Evolutionary conservation across 2,113 vertebrate genomes (phyloP), one percentile per base, ranked within the genome.

Genomic region (Pseudorhombus dupliciocellatus): DNA sequence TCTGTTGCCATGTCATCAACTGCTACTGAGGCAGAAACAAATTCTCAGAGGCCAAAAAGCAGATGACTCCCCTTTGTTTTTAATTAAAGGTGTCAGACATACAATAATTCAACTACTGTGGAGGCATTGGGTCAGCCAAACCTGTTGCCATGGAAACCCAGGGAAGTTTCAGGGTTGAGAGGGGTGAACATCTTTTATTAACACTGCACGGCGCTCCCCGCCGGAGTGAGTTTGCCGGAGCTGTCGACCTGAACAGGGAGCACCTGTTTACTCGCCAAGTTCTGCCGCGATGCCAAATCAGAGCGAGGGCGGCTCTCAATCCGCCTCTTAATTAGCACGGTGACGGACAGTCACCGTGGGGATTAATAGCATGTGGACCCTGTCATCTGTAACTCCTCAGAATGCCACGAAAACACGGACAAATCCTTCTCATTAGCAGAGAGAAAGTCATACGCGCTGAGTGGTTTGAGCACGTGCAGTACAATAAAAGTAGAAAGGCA

Each of bases 151-250:
- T 90, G 85, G 89, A 86, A 89, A 91, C 87, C 40, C 79, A 59
- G 46, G 79, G 42, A 46, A 77, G 83, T 87, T 82, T 76, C 68
- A 82, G 84, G 75, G 84, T 70, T 85, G 77, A 79, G 68, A 63
- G 73, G 85, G 77, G 87, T 81, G 83, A 80, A 79, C 42, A 80
- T 84, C 76, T 85, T 84, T 90, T 88, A 91, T 89, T 82, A 90
- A 88, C 73, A 75, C 80, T 56, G 70, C 78, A 53, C 76, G 51
- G 70, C 79, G 78, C 68, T 79, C 52, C 46, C 57, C 71, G 80
- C 30, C 75, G 63, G 81, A 30, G 22, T 71, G 70, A 87, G 84
- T 84, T 86, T 85, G 82, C 81, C 56, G 75, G 80, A 18, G 70
- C 73, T 75, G 73, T 76, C 44, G 54, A 77, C 70, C 73, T 69